Evolutionary conservation across 2,888 invertebrate genomes (phyloP), one percentile per base, ranked within the genome.

Genomic region (Pseudoips prasinana): DNA sequence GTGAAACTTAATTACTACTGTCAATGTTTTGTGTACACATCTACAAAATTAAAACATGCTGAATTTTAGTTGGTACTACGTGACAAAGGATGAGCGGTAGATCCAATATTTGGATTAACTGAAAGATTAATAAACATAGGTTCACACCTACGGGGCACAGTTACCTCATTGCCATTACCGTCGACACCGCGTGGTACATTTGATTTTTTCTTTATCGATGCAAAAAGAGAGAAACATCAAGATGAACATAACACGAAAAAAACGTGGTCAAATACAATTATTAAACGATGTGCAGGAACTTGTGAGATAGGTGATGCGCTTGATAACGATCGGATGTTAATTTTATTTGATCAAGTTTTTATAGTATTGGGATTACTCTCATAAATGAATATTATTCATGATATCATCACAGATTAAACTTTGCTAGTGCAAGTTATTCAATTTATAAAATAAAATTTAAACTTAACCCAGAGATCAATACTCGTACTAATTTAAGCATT

Each of bases 111-210:
- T 58, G 58, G 65, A 57, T 54, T 54, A 61, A 50, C 47, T 47
- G 34, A 46, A 68, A 75, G 72, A 75, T 65, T 63, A 57, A 72
- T 68, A 68, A 68, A 72, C 66, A 74, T 66, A 73, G 73, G 69
- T 63, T 69, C 73, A 83, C 75, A 81, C 84, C 83, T 86, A 88
- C 72, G 61, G 83, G 86, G 76, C 73, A 73, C 69, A 75, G 62
- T 94, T 94, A 95, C 95, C 95, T 95, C 94, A 96, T 94, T 74
- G 95, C 94, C 91, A 96, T 95, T 85, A 96, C 95, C 87, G 96
- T 95, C 66, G 96, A 96, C 83, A 96, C 96, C 84, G 96, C 96
- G 92, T 96, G 95, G 93, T 96, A 96, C 95, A 96, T 96, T 94
- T 96, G 96, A 92, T 96, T 95, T 92, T 92, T 92, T 91, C 92